These are phyloP conservation scores for Connochaetes taurinus DNA, from an alignment of 2,113 vertebrate genomes.

Conservation along the genomic window DNA sequence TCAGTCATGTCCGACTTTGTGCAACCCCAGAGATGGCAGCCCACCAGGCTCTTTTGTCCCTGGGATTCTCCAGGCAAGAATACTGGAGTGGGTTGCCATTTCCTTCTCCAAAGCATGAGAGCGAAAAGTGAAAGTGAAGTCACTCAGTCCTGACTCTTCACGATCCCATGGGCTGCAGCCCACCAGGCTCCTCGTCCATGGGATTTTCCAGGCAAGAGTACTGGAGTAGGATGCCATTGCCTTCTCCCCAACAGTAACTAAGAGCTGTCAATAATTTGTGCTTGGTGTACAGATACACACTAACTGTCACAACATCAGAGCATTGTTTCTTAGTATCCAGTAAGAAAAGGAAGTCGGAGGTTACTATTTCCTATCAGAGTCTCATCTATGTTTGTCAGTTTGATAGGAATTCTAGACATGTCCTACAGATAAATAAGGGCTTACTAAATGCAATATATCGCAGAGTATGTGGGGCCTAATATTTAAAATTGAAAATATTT, in stretches of 20 bases:
- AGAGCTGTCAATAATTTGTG: background rate
- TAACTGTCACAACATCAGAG: background rate
- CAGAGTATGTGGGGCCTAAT: background rate
- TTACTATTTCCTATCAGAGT: background rate
- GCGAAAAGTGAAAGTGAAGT: no score
- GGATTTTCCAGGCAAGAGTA: no score
- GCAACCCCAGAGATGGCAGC: no score
- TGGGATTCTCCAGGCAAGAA: no score
- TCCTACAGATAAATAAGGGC: background rate
- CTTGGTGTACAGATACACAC: background rate
- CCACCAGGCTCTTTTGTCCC: no score
- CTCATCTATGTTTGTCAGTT: background rate
- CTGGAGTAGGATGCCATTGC: no score
- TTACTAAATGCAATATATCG: background rate
- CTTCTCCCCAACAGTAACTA: background rate
- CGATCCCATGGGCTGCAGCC: no score
- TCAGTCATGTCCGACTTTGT: no score
- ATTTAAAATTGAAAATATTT: constrained; percentile 1
- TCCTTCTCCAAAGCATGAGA: no score
- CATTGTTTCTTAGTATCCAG: background rate
- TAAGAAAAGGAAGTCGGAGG: background rate
- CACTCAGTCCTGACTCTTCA: no score
- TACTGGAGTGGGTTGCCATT: no score
- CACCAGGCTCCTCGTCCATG: no score
- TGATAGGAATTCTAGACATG: background rate